Evolutionary conservation across 1,140 invertebrate genomes (phyloP).

Genomic region (Drosophila setifemur): DNA sequence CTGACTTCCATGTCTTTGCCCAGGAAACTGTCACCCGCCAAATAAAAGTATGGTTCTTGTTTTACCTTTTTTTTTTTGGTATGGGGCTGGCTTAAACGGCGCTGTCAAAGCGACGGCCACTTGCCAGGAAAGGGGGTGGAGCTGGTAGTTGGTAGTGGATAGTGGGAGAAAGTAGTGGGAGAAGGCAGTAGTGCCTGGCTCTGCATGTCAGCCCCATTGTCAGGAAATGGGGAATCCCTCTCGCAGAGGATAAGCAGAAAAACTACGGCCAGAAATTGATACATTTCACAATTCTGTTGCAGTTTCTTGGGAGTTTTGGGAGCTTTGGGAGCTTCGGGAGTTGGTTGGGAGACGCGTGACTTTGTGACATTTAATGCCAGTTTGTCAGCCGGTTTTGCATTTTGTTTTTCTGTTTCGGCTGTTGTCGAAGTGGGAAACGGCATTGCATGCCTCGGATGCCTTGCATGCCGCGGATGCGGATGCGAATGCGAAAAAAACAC

Average conservation of each 20-base stretch:
- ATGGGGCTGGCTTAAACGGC: conserved; percentile 55
- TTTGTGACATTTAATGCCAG: conserved; percentile 77
- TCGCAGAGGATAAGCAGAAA: background rate
- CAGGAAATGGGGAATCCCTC: background rate
- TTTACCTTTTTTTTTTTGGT: conserved; percentile 15
- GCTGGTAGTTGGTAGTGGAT: no score
- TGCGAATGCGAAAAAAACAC: conserved; percentile 72
- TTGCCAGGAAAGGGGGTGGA: conserved; percentile 27
- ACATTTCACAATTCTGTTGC: conserved; percentile 67
- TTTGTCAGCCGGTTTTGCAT: conserved; percentile 53
- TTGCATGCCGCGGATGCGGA: conserved; percentile 6
- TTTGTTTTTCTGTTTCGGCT: background rate
- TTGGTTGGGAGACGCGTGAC: conserved; percentile 58
- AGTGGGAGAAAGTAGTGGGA: background rate
- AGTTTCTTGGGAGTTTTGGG: no score
- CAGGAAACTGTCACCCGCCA: conserved; percentile 50
- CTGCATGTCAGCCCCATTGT: conserved; percentile 39
- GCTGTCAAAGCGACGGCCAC: conserved; percentile 68
- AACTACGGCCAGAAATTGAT: conserved; percentile 70
- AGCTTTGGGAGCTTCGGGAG: no score
- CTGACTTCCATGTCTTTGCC: conserved; percentile 7
- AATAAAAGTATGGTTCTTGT: conserved; percentile 26
- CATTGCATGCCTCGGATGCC: conserved; percentile 40
- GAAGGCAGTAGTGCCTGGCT: background rate
- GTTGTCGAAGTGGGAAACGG: no score